These are phyloP conservation scores for Cephus nigrinus DNA, from an alignment of 2,888 invertebrate genomes.

Conservation along the genomic window DNA sequence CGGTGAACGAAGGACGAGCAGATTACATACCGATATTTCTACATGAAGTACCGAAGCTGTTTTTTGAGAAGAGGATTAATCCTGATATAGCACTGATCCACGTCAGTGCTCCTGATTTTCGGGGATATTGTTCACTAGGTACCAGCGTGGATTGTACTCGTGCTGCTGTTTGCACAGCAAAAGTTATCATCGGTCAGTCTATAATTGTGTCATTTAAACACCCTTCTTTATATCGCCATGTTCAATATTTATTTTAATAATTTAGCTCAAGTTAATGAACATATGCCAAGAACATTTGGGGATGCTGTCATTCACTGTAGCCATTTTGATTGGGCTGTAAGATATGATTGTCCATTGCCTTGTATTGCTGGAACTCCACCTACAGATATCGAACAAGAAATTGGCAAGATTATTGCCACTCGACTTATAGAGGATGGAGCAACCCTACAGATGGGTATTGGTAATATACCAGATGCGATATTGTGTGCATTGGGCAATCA, in stretches of 20 bases:
- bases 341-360: conserved; percentile 64
- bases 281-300: conserved; percentile 74
- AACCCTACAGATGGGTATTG: conserved; percentile 76
- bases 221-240: not conserved
- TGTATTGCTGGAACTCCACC: conserved; percentile 62
- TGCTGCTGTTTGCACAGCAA: conserved; percentile 71
- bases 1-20: conserved; percentile 70
- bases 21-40: conserved; percentile 74
- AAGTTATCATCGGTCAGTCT: conserved; percentile 70
- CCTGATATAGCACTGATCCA: conserved; percentile 70
- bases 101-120: conserved; percentile 71
- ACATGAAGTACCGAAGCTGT: conserved; percentile 72
- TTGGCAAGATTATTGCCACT: conserved; percentile 73
- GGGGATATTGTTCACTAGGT: conserved; percentile 74
- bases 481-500: conserved; percentile 69
- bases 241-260: not conserved
- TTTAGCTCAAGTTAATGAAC: conserved; percentile 69
- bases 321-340: conserved; percentile 73
- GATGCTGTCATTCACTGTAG: conserved; percentile 73
- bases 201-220: not conserved
- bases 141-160: conserved; percentile 73
- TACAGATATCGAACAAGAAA: conserved; percentile 68
- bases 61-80: conserved; percentile 68
- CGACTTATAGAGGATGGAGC: conserved; percentile 73
- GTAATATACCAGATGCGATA: conserved; percentile 74